phyloP scores from a whole-genome alignment of 2,888 invertebrate species.

The Tetragonula carbonaria region DNA sequence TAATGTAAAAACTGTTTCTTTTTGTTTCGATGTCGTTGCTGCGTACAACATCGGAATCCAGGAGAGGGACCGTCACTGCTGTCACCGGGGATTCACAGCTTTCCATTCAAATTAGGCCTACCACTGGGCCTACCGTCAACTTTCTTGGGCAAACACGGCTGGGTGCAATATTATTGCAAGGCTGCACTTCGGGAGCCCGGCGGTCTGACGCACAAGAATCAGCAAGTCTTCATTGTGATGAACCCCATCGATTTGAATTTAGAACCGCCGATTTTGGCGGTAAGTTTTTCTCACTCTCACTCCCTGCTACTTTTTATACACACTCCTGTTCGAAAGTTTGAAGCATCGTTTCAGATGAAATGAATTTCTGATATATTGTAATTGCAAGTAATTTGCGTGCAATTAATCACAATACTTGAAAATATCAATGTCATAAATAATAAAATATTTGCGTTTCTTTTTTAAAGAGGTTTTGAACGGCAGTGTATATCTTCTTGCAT shows the following conservation, averaged over 20 bases:
- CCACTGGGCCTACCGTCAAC: constrained; percentile 96
- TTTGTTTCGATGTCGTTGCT: constrained; percentile 18
- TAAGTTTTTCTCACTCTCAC: constrained; percentile 85
- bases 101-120: constrained; percentile 96
- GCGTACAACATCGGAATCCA: constrained; percentile 74
- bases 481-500: background rate
- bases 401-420: too few relatives aligned
- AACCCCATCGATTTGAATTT: constrained; percentile 96
- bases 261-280: constrained; percentile 94
- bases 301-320: background rate
- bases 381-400: too few relatives aligned
- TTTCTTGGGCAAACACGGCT: constrained; percentile 96
- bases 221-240: constrained; percentile 98
- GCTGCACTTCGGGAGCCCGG: constrained; percentile 94
- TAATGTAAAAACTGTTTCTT: constrained; percentile 55
- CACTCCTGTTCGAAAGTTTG: too few relatives aligned
- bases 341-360: too few relatives aligned
- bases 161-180: constrained; percentile 98
- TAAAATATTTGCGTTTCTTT: too few relatives aligned
- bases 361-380: too few relatives aligned
- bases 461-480: too few relatives aligned
- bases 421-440: too few relatives aligned
- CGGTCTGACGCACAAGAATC: constrained; percentile 96
- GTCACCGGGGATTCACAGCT: constrained; percentile 97
- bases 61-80: constrained; percentile 93